Evolutionary conservation across 2,113 vertebrate genomes (phyloP), one percentile per base, ranked within the genome.

Genomic region (Macroglossus sobrinus): DNA sequence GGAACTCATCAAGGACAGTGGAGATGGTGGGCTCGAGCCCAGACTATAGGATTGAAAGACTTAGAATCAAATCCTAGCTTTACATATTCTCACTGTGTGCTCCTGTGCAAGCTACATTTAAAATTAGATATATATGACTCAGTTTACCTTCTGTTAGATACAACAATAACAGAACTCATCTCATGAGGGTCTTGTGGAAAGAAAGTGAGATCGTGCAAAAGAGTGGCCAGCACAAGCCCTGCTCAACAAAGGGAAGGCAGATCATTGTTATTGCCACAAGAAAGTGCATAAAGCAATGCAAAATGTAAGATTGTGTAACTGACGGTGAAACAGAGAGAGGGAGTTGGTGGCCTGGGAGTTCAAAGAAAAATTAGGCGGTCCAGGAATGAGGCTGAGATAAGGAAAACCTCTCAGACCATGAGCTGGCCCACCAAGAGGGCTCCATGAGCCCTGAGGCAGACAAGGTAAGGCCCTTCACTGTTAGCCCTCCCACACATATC

Each of bases 241-340:
- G 9, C 43, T 38, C 40, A 38, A 4, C 35, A 5, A n/a, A 50
- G n/a, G 78, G 40, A 57, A 50, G 57, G 63, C 13, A 24, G 57
- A 69, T 28, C 43, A 0, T 3, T 0, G 3, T 66, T 26, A 0
- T 0, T 0, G 2, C 28, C 4, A 33, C 3, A 12, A n/a, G 33
- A 63, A 79, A 24, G 35, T 1, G 1, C 8, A 2, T 11, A 64
- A 82, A 82, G 63, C 13, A 1, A 45, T 0, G 11, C 59, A 40
- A n/a, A 66, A 21, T 4, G 13, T 18, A 47, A 82, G 63, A 1
- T 6, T n/a, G 40, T 3, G 43, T 16, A 13, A 69, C 74, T n/a
- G 30, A 26, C 10, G 24, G 40, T 59, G 13, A 61, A 57, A n/a
- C 14, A 75, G 28, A 72, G 9, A 8, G 57, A 69, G 28, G 26